Evolutionary conservation across 2,113 vertebrate species (phyloP).

Genomic region (Uria aalge): DNA sequence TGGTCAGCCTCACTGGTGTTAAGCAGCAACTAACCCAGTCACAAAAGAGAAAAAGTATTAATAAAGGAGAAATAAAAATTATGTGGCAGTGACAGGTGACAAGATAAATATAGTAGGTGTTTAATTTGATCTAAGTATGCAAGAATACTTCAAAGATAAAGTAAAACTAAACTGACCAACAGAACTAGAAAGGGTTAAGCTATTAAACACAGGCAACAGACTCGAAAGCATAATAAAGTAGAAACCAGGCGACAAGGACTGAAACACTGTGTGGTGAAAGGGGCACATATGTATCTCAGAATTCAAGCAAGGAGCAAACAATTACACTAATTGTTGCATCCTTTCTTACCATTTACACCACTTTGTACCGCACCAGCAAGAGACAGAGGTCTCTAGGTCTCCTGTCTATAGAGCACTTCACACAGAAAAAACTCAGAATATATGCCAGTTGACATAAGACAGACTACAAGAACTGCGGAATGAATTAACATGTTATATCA

Average conservation of each 20-base stretch:
- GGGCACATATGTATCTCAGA: background rate
- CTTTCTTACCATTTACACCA: background rate
- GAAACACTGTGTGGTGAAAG: background rate
- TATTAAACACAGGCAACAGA: background rate
- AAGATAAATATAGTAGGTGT: background rate
- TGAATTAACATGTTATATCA: fast-evolving
- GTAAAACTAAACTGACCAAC: background rate
- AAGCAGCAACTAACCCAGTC: background rate
- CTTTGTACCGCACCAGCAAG: background rate
- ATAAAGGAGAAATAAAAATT: background rate
- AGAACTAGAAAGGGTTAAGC: fast-evolving
- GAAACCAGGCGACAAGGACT: background rate
- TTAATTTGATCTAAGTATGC: background rate
- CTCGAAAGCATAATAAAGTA: background rate
- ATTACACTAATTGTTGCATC: background rate
- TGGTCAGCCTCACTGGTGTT: background rate
- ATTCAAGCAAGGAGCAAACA: background rate
- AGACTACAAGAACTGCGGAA: background rate
- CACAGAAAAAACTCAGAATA: background rate
- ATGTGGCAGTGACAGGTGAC: background rate
- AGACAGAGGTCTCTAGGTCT: background rate
- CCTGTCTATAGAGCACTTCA: background rate
- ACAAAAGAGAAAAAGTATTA: background rate
- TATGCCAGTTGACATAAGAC: background rate
- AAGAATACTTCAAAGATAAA: background rate